phyloP scores from a whole-genome alignment of 1,140 invertebrate species.

The Acyrthosiphon pisum region DNA sequence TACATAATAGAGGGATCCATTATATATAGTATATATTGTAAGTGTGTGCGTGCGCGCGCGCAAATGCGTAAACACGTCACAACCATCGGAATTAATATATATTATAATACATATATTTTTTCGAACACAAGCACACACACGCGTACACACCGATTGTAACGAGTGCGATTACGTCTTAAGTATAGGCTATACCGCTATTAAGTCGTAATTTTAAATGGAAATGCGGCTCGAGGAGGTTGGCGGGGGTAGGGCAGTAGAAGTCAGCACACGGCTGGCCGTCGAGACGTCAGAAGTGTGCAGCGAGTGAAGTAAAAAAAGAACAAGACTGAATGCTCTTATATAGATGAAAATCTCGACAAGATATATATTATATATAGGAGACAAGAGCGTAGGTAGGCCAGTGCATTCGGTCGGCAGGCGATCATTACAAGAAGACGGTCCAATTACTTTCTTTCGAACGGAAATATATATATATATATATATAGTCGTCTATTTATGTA shows the following conservation, averaged over 20 bases:
- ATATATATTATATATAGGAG: neutral
- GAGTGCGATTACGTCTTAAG: neutral
- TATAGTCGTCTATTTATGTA: neutral
- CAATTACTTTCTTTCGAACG: slow-evolving; percentile 52
- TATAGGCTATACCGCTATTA: slow-evolving; percentile 13
- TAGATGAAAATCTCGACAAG: slow-evolving; percentile 46
- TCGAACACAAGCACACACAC: neutral
- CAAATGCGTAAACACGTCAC: neutral
- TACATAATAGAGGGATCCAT: neutral
- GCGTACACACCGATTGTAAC: neutral
- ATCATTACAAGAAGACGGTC: slow-evolving; percentile 53
- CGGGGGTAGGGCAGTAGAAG: neutral
- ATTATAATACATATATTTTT: neutral
- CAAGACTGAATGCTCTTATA: neutral
- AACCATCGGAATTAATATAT: neutral
- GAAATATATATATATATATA: neutral
- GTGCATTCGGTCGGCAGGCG: slow-evolving; percentile 31
- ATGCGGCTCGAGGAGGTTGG: neutral
- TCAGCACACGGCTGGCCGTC: neutral
- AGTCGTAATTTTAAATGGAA: slow-evolving; percentile 30
- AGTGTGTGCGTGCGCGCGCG: neutral
- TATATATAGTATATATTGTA: neutral
- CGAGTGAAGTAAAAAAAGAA: neutral
- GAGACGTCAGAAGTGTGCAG: slow-evolving; percentile 25
- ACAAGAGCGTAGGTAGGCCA: slow-evolving; percentile 39